A percentile compares a stretch with the other conserved stretches of the same genome.
Evolutionary conservation across 2,797 vertebrate species (phyloP).

Genomic region (Selene dorsalis): DNA sequence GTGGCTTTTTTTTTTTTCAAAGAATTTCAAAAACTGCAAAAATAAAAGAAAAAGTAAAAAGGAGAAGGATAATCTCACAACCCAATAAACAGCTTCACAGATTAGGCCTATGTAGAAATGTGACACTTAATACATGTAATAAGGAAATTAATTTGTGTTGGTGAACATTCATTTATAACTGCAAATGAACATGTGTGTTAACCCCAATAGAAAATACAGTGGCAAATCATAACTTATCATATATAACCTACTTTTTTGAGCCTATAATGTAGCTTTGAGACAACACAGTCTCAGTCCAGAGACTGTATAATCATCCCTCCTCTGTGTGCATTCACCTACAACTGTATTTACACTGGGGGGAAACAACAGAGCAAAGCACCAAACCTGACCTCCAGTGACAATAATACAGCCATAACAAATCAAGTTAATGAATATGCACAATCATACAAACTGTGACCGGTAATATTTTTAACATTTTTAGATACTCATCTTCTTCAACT

Average conservation of each 20-base stretch:
- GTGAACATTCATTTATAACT: background rate
- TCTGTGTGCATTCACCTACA: conserved; percentile 20
- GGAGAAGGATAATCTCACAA: background rate
- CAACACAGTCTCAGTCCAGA: conserved; percentile 21
- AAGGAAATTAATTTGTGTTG: background rate
- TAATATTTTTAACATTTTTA: conserved; percentile 23
- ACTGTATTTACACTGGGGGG: conserved; percentile 4
- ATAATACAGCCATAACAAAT: conserved; percentile 29
- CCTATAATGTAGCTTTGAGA: conserved; percentile 16
- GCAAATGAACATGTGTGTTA: background rate
- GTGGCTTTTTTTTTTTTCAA: background rate
- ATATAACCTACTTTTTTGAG: background rate
- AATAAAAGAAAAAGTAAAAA: background rate
- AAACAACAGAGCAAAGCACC: conserved; percentile 19
- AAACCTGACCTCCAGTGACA: conserved; percentile 51
- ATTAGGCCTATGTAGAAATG: background rate
- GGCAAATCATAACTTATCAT: conserved; percentile 9
- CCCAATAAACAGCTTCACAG: background rate
- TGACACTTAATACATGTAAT: background rate
- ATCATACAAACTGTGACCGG: conserved; percentile 35
- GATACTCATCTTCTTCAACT: conserved; percentile 24
- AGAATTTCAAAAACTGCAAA: background rate
- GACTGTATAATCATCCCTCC: conserved; percentile 21
- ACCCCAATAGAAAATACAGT: background rate
- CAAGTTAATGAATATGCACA: conserved; percentile 44